Evolutionary conservation across 2,888 invertebrate species (phyloP).

Genomic region (Mayetiola destructor): DNA sequence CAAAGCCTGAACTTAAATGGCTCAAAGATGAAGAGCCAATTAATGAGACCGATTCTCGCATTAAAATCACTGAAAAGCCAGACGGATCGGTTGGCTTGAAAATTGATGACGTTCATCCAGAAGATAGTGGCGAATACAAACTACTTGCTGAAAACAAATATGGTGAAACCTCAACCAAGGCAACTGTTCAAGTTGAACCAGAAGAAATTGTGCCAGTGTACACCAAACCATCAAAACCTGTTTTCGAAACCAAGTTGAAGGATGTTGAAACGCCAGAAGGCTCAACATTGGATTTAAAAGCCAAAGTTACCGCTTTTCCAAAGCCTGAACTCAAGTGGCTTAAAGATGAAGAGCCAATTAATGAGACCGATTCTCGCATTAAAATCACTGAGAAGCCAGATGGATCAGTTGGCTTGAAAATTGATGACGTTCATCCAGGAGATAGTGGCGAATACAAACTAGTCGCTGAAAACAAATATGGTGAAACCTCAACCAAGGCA

Average conservation of each 20-base stretch:
- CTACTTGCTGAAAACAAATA: constrained; percentile 55
- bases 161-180: too few species aligned
- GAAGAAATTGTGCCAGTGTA: constrained; percentile 50
- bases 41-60: neutral
- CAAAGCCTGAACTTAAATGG: neutral
- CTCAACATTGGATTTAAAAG: constrained; percentile 53
- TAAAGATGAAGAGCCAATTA: constrained; percentile 68
- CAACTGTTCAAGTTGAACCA: too few species aligned
- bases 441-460: constrained; percentile 85
- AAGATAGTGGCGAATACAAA: constrained; percentile 71
- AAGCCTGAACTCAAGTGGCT: constrained; percentile 76
- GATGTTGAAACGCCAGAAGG: constrained; percentile 50
- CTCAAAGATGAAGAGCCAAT: neutral
- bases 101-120: constrained; percentile 59
- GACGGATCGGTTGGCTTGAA: constrained; percentile 27
- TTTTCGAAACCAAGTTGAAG: constrained; percentile 54
- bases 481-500: constrained; percentile 67
- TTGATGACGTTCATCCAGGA: constrained; percentile 62
- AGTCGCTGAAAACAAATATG: constrained; percentile 70
- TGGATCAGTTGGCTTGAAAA: constrained; percentile 67
- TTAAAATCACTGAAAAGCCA: constrained; percentile 23
- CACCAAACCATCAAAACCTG: constrained; percentile 59
- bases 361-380: constrained; percentile 57
- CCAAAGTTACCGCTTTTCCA: constrained; percentile 55
- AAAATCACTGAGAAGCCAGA: constrained; percentile 65